A percentile compares a stretch with the other conserved stretches of the same genome.
These are phyloP conservation scores for Scelioninae gen. 1 DNA, from an alignment of 2,888 invertebrate species.

Conservation along the genomic window DNA sequence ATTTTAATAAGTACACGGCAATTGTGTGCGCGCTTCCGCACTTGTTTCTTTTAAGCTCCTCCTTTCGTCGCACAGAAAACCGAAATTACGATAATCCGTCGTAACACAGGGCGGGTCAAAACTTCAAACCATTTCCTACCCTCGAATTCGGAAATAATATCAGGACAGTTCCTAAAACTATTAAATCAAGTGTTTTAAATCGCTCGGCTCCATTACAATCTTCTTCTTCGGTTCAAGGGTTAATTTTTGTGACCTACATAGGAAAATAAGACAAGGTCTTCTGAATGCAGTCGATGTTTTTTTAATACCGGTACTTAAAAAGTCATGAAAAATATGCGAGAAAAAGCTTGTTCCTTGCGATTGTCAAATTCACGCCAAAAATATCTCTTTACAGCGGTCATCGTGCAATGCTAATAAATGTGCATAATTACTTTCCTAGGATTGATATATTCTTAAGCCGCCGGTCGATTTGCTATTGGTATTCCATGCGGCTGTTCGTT, in stretches of 20 bases:
- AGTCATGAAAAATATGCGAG: constrained; percentile 64
- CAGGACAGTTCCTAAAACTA: constrained; percentile 45
- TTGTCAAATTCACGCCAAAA: constrained; percentile 34
- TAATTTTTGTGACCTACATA: constrained; percentile 72
- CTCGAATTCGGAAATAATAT: constrained; percentile 48
- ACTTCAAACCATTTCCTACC: no score
- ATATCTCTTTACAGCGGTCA: constrained; percentile 19
- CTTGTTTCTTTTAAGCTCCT: not conserved
- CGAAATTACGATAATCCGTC: constrained; percentile 5
- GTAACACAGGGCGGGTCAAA: not conserved
- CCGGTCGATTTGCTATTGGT: constrained; percentile 29
- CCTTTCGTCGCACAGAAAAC: not conserved
- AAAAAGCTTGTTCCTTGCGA: constrained; percentile 27
- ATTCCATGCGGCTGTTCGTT: constrained; percentile 7
- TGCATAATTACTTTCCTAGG: constrained; percentile 22
- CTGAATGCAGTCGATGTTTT: constrained; percentile 64
- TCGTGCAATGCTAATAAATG: constrained; percentile 16
- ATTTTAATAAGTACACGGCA: constrained; percentile 24
- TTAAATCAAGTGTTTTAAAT: constrained; percentile 68
- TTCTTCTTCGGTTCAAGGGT: constrained; percentile 68
- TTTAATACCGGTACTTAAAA: constrained; percentile 63
- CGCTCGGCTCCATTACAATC: constrained; percentile 64
- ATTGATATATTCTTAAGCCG: constrained; percentile 26
- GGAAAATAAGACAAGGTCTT: constrained; percentile 71
- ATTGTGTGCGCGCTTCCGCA: constrained; percentile 14